Evolutionary conservation across 2,888 invertebrate genomes (phyloP).

Genomic region (Parnassius mnemosyne): DNA sequence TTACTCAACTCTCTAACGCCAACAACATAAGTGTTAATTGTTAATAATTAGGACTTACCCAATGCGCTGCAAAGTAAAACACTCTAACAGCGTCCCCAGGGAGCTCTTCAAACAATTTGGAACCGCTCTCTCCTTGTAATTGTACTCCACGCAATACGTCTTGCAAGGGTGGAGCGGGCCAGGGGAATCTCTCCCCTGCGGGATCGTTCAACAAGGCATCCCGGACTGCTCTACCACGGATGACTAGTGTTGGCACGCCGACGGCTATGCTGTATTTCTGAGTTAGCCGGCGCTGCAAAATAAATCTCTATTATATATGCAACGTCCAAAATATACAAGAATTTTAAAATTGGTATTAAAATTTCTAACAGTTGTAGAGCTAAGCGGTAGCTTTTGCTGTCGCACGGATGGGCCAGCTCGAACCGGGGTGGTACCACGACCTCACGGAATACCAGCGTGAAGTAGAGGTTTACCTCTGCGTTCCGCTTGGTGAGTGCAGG

Average conservation of each 20-base stretch:
- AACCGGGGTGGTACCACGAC: too few relatives aligned
- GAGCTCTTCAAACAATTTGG: conserved; percentile 79
- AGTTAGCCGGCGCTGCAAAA: conserved; percentile 85
- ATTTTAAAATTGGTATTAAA: too few relatives aligned
- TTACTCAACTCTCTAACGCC: too few relatives aligned
- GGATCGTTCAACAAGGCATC: conserved; percentile 86
- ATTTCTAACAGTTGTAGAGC: too few relatives aligned
- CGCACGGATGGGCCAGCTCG: too few relatives aligned
- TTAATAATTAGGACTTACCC: conserved; percentile 81
- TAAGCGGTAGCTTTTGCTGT: too few relatives aligned
- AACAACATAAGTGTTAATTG: too few relatives aligned
- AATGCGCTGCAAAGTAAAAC: conserved; percentile 93
- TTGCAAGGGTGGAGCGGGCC: conserved; percentile 85
- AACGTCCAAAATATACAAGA: too few relatives aligned
- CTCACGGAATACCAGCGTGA: too few relatives aligned
- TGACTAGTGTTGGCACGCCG: conserved; percentile 87
- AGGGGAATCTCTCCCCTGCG: conserved; percentile 84
- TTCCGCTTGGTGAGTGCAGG: too few relatives aligned
- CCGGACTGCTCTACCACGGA: conserved; percentile 85
- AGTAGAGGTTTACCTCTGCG: too few relatives aligned
- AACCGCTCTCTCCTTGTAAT: conserved; percentile 56
- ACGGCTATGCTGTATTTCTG: conserved; percentile 88
- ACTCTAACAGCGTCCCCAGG: conserved; percentile 84
- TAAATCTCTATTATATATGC: conserved; percentile 19
- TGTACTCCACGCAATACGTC: conserved; percentile 79